These are phyloP conservation scores for Molossus alvarezi DNA, from an alignment of 2,797 vertebrate species.

Conservation along the genomic window DNA sequence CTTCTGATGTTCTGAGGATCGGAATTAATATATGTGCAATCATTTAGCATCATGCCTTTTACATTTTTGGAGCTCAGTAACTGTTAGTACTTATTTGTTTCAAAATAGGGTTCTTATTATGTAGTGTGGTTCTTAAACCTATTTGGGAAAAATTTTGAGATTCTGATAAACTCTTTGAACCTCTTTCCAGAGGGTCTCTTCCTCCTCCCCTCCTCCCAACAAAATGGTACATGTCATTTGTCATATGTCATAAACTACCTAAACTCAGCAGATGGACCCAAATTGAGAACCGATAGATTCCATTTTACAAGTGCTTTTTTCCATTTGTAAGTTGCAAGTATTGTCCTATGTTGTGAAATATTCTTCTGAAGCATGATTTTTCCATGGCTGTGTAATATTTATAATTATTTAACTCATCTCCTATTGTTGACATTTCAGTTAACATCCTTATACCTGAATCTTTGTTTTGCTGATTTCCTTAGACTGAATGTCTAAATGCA, in stretches of 20 bases:
- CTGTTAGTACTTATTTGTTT: background rate
- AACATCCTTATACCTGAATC: background rate
- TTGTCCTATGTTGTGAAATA: constrained; percentile 10
- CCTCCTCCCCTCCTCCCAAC: background rate
- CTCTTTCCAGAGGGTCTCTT: background rate
- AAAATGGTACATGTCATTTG: background rate
- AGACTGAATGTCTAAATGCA: constrained; percentile 15
- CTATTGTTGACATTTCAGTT: background rate
- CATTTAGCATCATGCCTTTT: background rate
- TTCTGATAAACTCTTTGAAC: constrained; percentile 57
- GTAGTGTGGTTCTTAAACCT: background rate
- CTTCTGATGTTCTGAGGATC: background rate
- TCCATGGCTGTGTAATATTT: background rate
- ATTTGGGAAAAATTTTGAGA: background rate
- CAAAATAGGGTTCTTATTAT: background rate
- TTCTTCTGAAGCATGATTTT: constrained; percentile 3
- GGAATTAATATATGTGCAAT: background rate
- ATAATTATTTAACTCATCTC: background rate
- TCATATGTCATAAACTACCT: constrained; percentile 39
- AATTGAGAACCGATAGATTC: background rate
- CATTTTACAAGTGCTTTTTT: constrained; percentile 30
- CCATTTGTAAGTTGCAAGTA: background rate
- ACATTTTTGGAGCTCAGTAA: background rate
- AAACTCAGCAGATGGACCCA: background rate
- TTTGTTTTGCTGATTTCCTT: constrained; percentile 40